phyloP scores from a whole-genome alignment of 2,888 invertebrate genomes.

The Sussaba pulchella region DNA sequence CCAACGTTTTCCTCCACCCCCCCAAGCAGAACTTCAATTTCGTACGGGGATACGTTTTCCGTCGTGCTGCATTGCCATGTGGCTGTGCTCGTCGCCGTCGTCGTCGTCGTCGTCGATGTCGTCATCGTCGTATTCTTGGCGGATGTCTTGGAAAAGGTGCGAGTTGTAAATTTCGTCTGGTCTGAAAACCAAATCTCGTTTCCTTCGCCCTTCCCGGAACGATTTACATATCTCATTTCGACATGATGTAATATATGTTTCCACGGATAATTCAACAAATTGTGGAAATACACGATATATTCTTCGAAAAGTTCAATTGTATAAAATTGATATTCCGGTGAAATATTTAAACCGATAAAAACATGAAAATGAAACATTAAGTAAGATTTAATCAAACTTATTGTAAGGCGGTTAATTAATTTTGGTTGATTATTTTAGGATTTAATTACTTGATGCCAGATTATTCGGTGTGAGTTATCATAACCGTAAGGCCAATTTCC shows the following conservation, averaged over 20 bases:
- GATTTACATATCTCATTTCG: conserved; percentile 34
- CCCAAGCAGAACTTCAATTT: conserved; percentile 70
- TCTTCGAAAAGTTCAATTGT: no score
- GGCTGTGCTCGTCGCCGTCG: background rate
- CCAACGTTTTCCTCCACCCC: conserved; percentile 16
- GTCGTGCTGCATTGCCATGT: conserved; percentile 47
- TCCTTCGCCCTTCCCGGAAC: background rate
- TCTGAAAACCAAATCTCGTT: conserved; percentile 46
- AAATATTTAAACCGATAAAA: no score
- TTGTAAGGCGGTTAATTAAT: no score
- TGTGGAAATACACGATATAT: no score
- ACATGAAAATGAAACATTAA: no score
- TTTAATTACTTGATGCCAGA: no score
- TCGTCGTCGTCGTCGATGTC: conserved; percentile 20
- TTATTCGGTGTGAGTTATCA: no score
- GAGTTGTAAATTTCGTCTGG: conserved; percentile 46
- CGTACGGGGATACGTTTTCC: conserved; percentile 70
- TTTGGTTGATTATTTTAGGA: no score
- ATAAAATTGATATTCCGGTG: no score
- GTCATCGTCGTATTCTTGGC: conserved; percentile 23
- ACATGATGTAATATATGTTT: background rate
- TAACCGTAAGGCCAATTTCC: background rate
- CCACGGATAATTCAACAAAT: conserved; percentile 13
- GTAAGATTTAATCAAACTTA: no score
- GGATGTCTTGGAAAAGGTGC: conserved; percentile 15